These are phyloP conservation scores for Meloidogyne floridensis DNA, from an alignment of 1,140 invertebrate genomes.

Conservation along the genomic window DNA sequence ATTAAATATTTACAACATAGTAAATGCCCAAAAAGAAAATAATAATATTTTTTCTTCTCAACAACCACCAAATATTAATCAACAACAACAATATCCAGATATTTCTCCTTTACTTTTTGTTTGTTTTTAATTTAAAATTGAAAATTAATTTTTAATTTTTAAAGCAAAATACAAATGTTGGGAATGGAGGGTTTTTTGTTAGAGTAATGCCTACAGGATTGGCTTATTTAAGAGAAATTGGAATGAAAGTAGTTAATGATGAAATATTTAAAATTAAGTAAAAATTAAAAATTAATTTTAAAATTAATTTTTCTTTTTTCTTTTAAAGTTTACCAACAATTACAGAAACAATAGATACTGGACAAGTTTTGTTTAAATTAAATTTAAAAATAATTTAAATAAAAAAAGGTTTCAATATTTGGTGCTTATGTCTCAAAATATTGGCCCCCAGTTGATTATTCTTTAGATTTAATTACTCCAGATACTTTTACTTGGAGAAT, in stretches of 20 bases:
- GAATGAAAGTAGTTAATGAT: constrained; percentile 66
- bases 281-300: constrained; percentile 11
- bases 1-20: neutral
- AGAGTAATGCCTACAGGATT: constrained; percentile 64
- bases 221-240: constrained; percentile 63
- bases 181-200: constrained; percentile 60
- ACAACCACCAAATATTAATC: neutral
- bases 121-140: constrained; percentile 14
- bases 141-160: neutral
- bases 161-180: constrained; percentile 63
- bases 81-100: constrained; percentile 23
- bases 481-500: constrained; percentile 65
- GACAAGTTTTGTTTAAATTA: constrained; percentile 50
- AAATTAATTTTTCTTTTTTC: neutral
- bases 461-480: constrained; percentile 57
- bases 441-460: constrained; percentile 64
- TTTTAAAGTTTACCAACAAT: constrained; percentile 58
- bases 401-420: constrained; percentile 59
- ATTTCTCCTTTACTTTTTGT: constrained; percentile 51
- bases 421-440: constrained; percentile 65
- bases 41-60: neutral
- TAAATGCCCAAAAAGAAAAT: neutral
- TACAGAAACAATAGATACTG: constrained; percentile 61
- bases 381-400: neutral
- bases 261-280: constrained; percentile 58